Evolutionary conservation across 2,888 invertebrate genomes (phyloP).

Genomic region (Phragmatobia fuliginosa): DNA sequence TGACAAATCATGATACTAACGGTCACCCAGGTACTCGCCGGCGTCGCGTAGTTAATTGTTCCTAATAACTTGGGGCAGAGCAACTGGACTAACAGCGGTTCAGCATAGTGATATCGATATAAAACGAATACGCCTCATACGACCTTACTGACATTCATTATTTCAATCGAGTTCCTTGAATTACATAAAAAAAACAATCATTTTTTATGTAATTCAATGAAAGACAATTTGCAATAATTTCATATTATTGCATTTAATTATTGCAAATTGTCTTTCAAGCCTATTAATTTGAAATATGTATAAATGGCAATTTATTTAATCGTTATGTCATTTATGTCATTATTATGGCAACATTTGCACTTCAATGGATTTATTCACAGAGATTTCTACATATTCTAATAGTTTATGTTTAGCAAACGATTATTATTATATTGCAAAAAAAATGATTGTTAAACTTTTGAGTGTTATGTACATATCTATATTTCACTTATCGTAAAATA

Average conservation of each 20-base stretch:
- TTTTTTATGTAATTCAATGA: background rate
- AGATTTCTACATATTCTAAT: background rate
- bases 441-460: background rate
- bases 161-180: background rate
- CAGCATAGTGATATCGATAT: background rate
- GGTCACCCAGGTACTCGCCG: too few relatives aligned
- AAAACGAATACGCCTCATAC: background rate
- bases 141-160: background rate
- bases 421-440: background rate
- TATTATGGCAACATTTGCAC: background rate
- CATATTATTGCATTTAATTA: too few relatives aligned
- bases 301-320: background rate
- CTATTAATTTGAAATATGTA: background rate
- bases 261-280: background rate
- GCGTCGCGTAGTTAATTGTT: too few relatives aligned
- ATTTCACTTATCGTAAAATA: background rate
- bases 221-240: too few relatives aligned
- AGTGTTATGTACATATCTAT: background rate
- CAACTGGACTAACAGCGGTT: too few relatives aligned
- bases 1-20: too few relatives aligned
- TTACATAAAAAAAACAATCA: background rate
- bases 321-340: background rate
- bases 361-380: background rate
- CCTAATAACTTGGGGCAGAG: too few relatives aligned
- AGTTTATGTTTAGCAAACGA: background rate